These are phyloP conservation scores for Vombatus ursinus DNA, from an alignment of 2,113 vertebrate species.

Conservation along the genomic window DNA sequence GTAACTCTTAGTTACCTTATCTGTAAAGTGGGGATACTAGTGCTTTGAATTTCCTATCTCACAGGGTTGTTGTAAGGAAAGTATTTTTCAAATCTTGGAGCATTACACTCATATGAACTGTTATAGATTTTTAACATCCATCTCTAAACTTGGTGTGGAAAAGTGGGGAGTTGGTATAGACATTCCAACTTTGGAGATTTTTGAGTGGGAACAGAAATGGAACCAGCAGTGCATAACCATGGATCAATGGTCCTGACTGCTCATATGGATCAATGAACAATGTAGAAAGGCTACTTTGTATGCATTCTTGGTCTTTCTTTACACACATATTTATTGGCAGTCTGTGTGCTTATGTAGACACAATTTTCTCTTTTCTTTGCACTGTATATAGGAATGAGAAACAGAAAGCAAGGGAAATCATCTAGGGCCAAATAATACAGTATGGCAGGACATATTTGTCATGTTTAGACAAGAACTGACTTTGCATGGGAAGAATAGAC, in stretches of 20 bases:
- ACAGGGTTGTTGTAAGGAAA: neutral
- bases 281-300: neutral
- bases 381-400: neutral
- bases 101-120: neutral
- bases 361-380: neutral
- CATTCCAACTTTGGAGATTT: neutral
- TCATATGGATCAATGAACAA: neutral
- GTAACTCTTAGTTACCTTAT: neutral
- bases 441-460: neutral
- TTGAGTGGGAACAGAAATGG: neutral
- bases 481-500: neutral
- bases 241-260: neutral
- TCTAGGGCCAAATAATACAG: neutral
- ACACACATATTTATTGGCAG: neutral
- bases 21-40: neutral
- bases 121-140: neutral
- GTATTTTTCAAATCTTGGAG: neutral
- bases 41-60: neutral
- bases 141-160: neutral
- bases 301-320: neutral
- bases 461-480: neutral
- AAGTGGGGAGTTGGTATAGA: neutral
- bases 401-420: neutral
- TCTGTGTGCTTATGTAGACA: neutral
- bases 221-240: neutral